Percentiles rank a stretch among this genome's conserved stretches.
These are phyloP conservation scores for Psilopsiagon aymara DNA, from an alignment of 2,113 vertebrate genomes.

Conservation along the genomic window DNA sequence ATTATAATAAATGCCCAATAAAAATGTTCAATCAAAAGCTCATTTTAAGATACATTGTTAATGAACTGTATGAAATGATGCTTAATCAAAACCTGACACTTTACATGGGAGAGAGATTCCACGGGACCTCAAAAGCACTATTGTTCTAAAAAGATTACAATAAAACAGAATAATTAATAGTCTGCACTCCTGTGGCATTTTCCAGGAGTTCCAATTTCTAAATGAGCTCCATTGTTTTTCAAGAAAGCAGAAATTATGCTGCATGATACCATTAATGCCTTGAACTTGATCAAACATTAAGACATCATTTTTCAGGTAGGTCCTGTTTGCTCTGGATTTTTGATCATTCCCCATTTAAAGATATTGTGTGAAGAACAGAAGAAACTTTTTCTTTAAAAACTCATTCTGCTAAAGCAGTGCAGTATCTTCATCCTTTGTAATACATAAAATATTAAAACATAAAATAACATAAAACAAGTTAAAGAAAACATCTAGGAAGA, in stretches of 20 bases:
- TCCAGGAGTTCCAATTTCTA: constrained; percentile 65
- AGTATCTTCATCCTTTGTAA: background rate
- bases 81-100: constrained; percentile 78
- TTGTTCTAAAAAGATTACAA: constrained; percentile 76
- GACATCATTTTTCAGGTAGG: constrained; percentile 31
- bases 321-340: constrained; percentile 29
- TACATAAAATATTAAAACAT: too few species aligned
- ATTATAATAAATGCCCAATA: constrained; percentile 81
- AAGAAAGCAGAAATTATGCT: constrained; percentile 60
- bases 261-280: background rate
- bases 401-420: background rate
- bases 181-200: constrained; percentile 43
- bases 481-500: background rate
- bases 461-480: background rate
- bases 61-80: constrained; percentile 79
- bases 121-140: constrained; percentile 67
- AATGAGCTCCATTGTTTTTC: constrained; percentile 58
- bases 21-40: constrained; percentile 82
- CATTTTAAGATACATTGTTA: constrained; percentile 81
- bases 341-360: background rate
- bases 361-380: background rate
- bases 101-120: constrained; percentile 62
- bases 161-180: constrained; percentile 77
- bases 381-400: background rate
- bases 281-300: constrained; percentile 56